Conservation (phyloP, 2,113 vertebrate genomes). For the Pachypanchax playfairii region DNA sequence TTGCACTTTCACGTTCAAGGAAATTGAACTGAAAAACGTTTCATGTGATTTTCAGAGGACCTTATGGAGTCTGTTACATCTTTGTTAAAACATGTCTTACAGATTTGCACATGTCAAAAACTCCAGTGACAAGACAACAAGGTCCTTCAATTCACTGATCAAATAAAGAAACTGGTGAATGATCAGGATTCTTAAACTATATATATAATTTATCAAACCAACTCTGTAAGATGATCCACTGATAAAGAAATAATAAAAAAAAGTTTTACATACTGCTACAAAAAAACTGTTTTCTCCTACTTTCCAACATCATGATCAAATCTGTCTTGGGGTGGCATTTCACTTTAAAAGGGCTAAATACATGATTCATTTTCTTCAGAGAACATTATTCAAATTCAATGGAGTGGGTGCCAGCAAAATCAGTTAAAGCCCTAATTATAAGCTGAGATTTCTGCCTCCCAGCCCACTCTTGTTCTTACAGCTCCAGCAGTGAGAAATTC, state of each 20-base stretch:
- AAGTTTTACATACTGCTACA: constrained; percentile 7
- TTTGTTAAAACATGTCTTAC: too few species aligned
- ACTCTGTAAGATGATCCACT: neutral
- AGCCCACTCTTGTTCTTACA: constrained; percentile 59
- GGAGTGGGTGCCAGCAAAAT: constrained; percentile 54
- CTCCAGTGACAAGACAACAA: too few species aligned
- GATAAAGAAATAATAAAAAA: neutral
- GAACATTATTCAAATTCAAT: constrained; percentile 56
- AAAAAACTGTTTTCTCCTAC: constrained; percentile 6
- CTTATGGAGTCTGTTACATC: too few species aligned
- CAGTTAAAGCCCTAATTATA: constrained; percentile 60
- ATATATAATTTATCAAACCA: neutral
- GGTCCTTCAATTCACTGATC: too few species aligned
- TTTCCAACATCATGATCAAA: constrained; percentile 16
- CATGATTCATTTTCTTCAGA: constrained; percentile 56
- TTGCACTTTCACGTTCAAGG: too few species aligned
- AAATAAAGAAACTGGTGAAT: too few species aligned
- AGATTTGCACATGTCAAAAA: too few species aligned
- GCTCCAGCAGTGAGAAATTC: constrained; percentile 35
- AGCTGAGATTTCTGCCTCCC: constrained; percentile 48
- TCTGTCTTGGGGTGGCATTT: constrained; percentile 26
- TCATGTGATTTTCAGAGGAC: too few species aligned
- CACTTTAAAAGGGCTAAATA: constrained; percentile 37
- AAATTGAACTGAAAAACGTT: too few species aligned
- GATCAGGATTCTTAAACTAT: neutral